A percentile compares a stretch with the other conserved stretches of the same genome.
These are phyloP conservation scores for Pangasius mekongensis DNA, from an alignment of 2,797 vertebrate species.

Conservation along the genomic window DNA sequence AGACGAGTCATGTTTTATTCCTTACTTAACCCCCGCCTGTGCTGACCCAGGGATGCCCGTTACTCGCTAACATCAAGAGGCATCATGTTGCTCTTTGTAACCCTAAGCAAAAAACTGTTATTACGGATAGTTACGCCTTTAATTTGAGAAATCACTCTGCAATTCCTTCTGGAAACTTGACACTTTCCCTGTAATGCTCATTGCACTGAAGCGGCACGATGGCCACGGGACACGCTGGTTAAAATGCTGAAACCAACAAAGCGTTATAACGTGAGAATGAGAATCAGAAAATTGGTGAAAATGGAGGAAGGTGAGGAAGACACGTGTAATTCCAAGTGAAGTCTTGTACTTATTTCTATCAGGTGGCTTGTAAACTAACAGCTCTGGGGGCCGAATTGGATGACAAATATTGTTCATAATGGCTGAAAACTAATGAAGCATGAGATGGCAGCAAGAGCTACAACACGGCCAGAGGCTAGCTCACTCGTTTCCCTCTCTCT, in stretches of 20 bases:
- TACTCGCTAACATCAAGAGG: neutral
- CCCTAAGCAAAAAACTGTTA: constrained; percentile 39
- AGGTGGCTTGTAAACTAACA: constrained; percentile 64
- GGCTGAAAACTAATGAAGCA: constrained; percentile 64
- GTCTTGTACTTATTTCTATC: constrained; percentile 61
- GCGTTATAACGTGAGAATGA: constrained; percentile 33
- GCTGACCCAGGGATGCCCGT: neutral
- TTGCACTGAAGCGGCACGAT: neutral
- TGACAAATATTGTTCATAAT: constrained; percentile 65
- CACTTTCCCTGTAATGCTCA: neutral
- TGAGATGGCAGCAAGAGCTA: constrained; percentile 58
- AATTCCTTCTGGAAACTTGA: neutral
- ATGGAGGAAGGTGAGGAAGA: constrained; percentile 24
- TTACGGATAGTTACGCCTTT: constrained; percentile 48
- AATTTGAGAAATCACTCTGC: constrained; percentile 47
- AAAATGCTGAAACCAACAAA: constrained; percentile 35
- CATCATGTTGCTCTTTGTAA: constrained; percentile 32
- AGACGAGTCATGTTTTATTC: neutral
- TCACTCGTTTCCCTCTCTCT: constrained; percentile 28
- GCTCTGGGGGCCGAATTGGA: constrained; percentile 62
- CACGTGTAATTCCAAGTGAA: constrained; percentile 58
- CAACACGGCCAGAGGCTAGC: constrained; percentile 51
- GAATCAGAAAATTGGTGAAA: constrained; percentile 35
- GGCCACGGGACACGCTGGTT: constrained; percentile 29
- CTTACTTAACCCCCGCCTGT: neutral